Base-by-base conservation (phyloP, 2,797 vertebrate genomes). In the Syngnathus acus region DNA sequence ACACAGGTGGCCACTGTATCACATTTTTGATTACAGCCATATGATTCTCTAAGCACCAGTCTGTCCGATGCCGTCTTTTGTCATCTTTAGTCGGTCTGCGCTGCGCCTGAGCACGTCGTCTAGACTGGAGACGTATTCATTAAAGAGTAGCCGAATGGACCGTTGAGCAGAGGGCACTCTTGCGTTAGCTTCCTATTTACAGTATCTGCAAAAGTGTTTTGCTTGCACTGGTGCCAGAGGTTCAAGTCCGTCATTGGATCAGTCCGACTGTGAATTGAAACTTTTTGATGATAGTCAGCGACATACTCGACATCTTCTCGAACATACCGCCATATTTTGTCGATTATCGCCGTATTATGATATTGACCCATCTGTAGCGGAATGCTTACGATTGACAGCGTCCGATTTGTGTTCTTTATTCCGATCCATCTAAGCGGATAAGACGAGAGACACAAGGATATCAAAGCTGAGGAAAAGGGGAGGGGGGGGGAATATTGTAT, bases 351-450 rank as follows among this genome's bases (percentile, higher is more conserved):
- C 32, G 26, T 38, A 37, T 57, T 32, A 9, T 17, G 13, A 16
- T 7, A 32, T 16, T 6, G 37, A 2, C 32, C 14, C 17, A 32
- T 76, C 78, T 71, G 77, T 77, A 69, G 62, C 4, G 40, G n/a
- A 61, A 14, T 6, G 40, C 73, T 78, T 60, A 17, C 42, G 67
- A 73, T 80, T 80, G 79, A 79, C 65, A 70, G 71, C 68, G 74
- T 73, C 75, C 51, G 69, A 75, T 80, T 72, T 74, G 78, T 72
- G 66, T 65, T 71, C 64, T 73, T 68, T 40, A 77, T 76, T 67
- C 73, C 67, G 69, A 79, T 82, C 14, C 78, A 87, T 78, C 78
- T 74, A 21, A 9, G 59, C 65, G 65, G 71, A 73, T 84, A 73
- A 80, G 68, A 2, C 53, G 13, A 51, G 62, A 72, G 63, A 71